Base-by-base conservation (phyloP, 2,888 invertebrate species). In the Meloe dianella region DNA sequence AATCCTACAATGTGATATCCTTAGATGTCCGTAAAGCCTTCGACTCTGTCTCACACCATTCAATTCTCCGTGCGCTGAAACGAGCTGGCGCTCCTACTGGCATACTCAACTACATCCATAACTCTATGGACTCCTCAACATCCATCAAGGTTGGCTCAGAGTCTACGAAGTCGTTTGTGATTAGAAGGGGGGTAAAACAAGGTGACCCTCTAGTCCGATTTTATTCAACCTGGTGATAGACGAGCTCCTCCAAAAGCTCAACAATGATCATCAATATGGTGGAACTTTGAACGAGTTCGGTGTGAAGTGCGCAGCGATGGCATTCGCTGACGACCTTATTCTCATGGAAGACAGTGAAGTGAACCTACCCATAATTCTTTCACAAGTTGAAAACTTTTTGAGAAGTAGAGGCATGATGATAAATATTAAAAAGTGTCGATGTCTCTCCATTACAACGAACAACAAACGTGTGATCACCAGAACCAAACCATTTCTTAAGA, bases 121-220 rank as follows among this genome's bases (percentile, higher is more conserved):
- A 47, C 2, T 56, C 41, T 1, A 61, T 58, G 29, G n/a, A 41
- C 22, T 56, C 63, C 7, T 3, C 29, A 1, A 69, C 69, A 2
- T 10, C 1, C 20, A 58, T 69, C 2, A 7, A 56, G 2, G 41
- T 65, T 1, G 66, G 59, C 9, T 8, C 20, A 10, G 0, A 58
- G 2, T n/a, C 7, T 56, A 32, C 47, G 51, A 9, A 71, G 77
- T 14, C 27, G 1, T 0, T 73, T 3, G 12, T 12, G 0, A 68
- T n/a, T 3, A 61, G 20, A 0, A 74, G 80, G 27, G 83, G 83
- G 0, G 83, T 84, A 2, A 76, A 80, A 12, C 84, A 84, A 71
- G 84, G 84, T 0, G 82, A 83, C 66, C 83, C 82, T 0, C 68
- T 84, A 81, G 81, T 20, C 76, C 77, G 0, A 9, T 35, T 35